Evolutionary conservation across 2,797 vertebrate genomes (phyloP), one percentile per base, ranked within the genome.

Genomic region (Spondyliosoma cantharus): DNA sequence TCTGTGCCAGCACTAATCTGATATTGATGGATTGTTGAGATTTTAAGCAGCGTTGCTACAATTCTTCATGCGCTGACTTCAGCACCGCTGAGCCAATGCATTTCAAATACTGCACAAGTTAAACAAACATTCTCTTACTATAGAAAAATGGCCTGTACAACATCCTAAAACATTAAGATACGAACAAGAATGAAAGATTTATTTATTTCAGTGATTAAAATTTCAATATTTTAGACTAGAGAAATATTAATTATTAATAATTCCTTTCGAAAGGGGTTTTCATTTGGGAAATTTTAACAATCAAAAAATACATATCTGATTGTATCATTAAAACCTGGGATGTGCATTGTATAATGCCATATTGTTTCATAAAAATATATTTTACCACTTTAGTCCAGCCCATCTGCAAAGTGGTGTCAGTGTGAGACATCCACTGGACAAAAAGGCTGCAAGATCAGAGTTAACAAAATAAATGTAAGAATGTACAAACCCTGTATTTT

Each of bases 401-500:
- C 15, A 9, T 19, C 25, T 70, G 15, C 22, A 63, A 13, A 27
- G 24, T 13, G 8, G 8, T 7, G 20, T 25, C 46, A 48, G 8
- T 14, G 6, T 68, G 19, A 69, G 16, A 45, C 13, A 60, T 11
- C 65, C 19, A n/a, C 20, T 7, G 17, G 15, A 3, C 15, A 42
- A 43, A 45, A 37, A 17, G 2, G 46, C 2, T 12, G 0, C 13
- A 56, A 43, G 2, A 52, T 45, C 3, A 32, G 2, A 29, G 2
- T 15, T 20, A 68, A 58, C 8, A 27, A 13, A 65, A 52, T 16
- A 46, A 16, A 37, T 11, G 37, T 7, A 27, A 37, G 11, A 8
- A 17, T 22, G 17, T 37, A 89, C 90, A 16, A 83, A 99, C 98
- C 96, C 96, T 96, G 92, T 97, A 99, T 91, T 99, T 99, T 92